These are phyloP conservation scores for Philypnodon macrostomus DNA, from an alignment of 2,797 vertebrate species.

Conservation along the genomic window DNA sequence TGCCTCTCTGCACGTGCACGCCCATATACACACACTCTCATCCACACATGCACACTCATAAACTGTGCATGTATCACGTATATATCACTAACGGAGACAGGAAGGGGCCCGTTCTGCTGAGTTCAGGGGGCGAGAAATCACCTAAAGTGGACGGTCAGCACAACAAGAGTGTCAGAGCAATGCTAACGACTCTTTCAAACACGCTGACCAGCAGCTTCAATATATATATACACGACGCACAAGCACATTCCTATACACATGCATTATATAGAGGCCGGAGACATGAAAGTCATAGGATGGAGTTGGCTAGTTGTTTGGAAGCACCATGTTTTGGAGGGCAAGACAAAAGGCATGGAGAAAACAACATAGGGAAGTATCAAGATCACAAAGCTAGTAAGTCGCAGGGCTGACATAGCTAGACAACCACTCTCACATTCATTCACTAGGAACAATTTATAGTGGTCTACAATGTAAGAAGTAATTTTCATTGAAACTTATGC, in stretches of 20 bases:
- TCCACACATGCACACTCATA: slow-evolving; percentile 28
- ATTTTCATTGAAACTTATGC: no score
- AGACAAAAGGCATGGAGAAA: slow-evolving; percentile 32
- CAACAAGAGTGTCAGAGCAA: slow-evolving; percentile 57
- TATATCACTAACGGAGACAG: slow-evolving; percentile 59
- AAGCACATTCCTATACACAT: slow-evolving; percentile 15
- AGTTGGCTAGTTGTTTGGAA: slow-evolving; percentile 51
- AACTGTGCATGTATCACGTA: slow-evolving; percentile 55
- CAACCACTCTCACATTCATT: no score
- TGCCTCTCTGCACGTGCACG: neutral
- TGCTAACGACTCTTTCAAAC: slow-evolving; percentile 65
- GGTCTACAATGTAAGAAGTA: no score
- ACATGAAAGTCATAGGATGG: slow-evolving; percentile 52
- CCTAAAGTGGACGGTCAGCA: slow-evolving; percentile 68
- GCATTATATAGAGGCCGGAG: slow-evolving; percentile 37
- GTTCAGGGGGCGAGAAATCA: slow-evolving; percentile 61
- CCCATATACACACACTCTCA: no score
- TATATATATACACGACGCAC: slow-evolving; percentile 22
- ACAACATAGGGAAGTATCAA: slow-evolving; percentile 52
- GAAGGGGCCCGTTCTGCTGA: slow-evolving; percentile 61
- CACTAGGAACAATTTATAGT: no score
- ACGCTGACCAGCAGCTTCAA: slow-evolving; percentile 52
- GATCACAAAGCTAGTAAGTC: slow-evolving; percentile 62
- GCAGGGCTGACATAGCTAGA: slow-evolving; percentile 13
- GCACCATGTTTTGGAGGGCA: slow-evolving; percentile 44